Base-by-base conservation (phyloP, 2,113 vertebrate species). In the Rhipidura dahli region DNA sequence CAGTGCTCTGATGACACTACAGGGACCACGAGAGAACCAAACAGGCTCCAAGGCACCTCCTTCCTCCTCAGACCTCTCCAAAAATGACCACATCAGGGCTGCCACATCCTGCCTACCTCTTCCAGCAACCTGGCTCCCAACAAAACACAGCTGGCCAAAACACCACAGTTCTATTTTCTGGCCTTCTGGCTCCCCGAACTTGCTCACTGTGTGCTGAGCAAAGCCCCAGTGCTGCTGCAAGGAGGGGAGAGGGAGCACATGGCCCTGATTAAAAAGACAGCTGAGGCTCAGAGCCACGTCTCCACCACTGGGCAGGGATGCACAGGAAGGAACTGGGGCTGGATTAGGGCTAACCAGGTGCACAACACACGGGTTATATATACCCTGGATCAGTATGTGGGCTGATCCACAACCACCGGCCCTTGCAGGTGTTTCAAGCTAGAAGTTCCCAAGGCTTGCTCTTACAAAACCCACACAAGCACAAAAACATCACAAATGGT, bases 341-440 rank as follows among this genome's bases (percentile, higher is more conserved):
- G 9, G 31, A 19, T 59, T 26, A 20, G 9, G 7, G 50, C 5
- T 40, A 24, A 16, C 42, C 6, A 11, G n/a, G 22, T 4, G 2
- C 83, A 47, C 21, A 42, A 23, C 11, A 51, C 28, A 22, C 0
- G 0, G 53, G 23, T 50, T 8, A 37, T 2, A 13, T 8, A 37
- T 2, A 13, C 19, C 33, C 47, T 18, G 49, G 24, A 37, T 57
- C 66, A 49, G 45, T 8, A 53, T 37, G 23, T 8, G 59, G 17
- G 42, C 40, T 81, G 37, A 57, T 6, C 57, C 82, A 87, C 5
- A 35, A 7, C 44, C 17, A 59, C 14, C 0, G 1, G 19, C 8
- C 5, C 5, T 37, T 42, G 21, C 50, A 73, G 53, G 5, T 54
- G 9, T 4, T 37, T 27, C 37, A 42, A 15, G 45, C 31, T 27